Conservation (phyloP, 2,113 vertebrate genomes). For the Triplophysa rosa region DNA sequence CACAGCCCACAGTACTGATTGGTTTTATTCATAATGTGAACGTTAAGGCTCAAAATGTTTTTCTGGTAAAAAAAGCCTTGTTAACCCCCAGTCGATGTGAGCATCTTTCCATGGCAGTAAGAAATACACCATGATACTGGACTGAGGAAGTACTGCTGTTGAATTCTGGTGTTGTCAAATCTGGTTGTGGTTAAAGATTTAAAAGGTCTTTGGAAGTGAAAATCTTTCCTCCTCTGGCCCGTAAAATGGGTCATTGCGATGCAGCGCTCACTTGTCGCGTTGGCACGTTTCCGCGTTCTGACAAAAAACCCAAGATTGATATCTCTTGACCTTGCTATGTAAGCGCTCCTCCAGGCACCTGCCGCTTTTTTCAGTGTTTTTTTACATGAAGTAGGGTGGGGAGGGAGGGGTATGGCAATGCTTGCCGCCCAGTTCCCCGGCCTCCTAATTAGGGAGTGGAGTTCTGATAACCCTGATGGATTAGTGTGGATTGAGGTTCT, state of each 20-base stretch:
- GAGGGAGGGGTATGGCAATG: slow-evolving; percentile 29
- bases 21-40: slow-evolving; percentile 37
- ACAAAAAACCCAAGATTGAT: slow-evolving; percentile 56
- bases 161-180: slow-evolving; percentile 13
- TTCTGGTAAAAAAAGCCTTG: background rate
- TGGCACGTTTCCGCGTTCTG: slow-evolving; percentile 50
- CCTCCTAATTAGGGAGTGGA: slow-evolving; percentile 49
- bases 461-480: slow-evolving; percentile 52
- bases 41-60: slow-evolving; percentile 25
- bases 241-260: slow-evolving; percentile 42
- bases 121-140: background rate
- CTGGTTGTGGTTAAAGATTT: slow-evolving; percentile 28
- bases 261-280: slow-evolving; percentile 44
- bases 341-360: slow-evolving; percentile 1
- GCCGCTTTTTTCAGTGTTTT: slow-evolving; percentile 16
- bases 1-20: slow-evolving; percentile 5
- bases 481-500: slow-evolving; percentile 33
- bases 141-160: background rate
- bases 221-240: slow-evolving; percentile 9
- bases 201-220: slow-evolving; percentile 23
- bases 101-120: slow-evolving; percentile 8
- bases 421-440: slow-evolving; percentile 38
- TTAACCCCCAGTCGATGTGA: slow-evolving; percentile 19
- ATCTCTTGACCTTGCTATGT: slow-evolving; percentile 46
- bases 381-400: slow-evolving; percentile 8